These are phyloP conservation scores for Cynaeus angustus DNA, from an alignment of 2,888 invertebrate genomes.

Conservation along the genomic window DNA sequence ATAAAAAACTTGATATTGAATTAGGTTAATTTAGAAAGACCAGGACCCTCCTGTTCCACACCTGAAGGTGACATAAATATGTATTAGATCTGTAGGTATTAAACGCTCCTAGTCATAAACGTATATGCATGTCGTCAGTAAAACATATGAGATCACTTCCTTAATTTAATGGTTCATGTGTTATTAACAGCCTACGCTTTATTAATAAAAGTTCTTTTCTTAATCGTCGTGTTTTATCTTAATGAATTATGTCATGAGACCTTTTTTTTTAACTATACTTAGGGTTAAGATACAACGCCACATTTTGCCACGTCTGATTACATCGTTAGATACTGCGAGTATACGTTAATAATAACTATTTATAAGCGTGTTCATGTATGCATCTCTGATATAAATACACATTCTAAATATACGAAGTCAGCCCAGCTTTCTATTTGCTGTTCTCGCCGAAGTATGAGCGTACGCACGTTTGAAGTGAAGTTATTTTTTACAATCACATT, in stretches of 20 bases:
- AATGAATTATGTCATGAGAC: too few relatives aligned
- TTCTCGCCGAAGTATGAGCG: conserved; percentile 32
- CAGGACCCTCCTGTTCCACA: neutral
- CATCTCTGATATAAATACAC: conserved; percentile 64
- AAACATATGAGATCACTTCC: conserved; percentile 10
- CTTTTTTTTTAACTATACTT: too few relatives aligned
- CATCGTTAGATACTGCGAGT: conserved; percentile 1
- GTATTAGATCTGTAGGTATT: neutral
- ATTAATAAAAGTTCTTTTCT: conserved; percentile 1
- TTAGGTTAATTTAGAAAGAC: too few relatives aligned
- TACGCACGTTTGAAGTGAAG: conserved; percentile 13
- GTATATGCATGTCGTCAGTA: neutral
- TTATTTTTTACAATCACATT: conserved; percentile 7
- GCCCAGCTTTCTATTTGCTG: conserved; percentile 46
- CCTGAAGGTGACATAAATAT: neutral
- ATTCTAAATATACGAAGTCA: conserved; percentile 64
- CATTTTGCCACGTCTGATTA: neutral
- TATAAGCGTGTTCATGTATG: conserved; percentile 60
- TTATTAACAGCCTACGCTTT: neutral
- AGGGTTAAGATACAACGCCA: too few relatives aligned
- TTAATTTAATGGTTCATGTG: conserved; percentile 5
- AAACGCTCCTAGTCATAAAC: conserved; percentile 2
- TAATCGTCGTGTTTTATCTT: too few relatives aligned
- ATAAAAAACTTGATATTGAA: too few relatives aligned
- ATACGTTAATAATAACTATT: conserved; percentile 58